phyloP scores from a whole-genome alignment of 2,797 vertebrate species.

The Scomberomorus guttatus region DNA sequence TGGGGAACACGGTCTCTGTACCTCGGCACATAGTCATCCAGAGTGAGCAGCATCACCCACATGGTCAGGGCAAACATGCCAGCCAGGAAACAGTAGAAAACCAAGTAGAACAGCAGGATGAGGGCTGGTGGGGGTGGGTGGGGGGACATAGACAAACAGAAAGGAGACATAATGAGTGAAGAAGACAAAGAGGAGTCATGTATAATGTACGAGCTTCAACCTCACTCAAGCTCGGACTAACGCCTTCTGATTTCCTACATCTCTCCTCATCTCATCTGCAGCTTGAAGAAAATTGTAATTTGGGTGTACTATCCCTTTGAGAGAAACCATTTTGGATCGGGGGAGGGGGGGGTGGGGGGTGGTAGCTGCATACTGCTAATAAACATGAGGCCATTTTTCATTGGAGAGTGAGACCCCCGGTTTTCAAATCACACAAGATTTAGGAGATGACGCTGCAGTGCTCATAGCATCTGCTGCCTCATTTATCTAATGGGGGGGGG shows the following conservation, averaged over 20 bases:
- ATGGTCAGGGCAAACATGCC: conserved; percentile 96
- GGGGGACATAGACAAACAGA: conserved; percentile 6
- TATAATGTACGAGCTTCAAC: conserved; percentile 39
- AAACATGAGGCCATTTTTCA: conserved; percentile 24
- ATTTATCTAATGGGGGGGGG: conserved; percentile 1
- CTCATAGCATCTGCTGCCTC: conserved; percentile 39
- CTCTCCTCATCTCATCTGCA: neutral
- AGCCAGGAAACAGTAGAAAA: conserved; percentile 97
- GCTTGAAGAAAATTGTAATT: conserved; percentile 20
- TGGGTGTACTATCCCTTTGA: conserved; percentile 34
- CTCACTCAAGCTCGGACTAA: conserved; percentile 16
- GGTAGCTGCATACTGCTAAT: conserved; percentile 8
- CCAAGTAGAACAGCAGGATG: conserved; percentile 93
- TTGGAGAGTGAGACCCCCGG: neutral
- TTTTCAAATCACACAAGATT: conserved; percentile 27
- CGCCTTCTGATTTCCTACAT: conserved; percentile 8
- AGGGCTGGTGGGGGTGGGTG: conserved; percentile 60
- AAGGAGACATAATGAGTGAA: conserved; percentile 31
- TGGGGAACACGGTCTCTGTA: conserved; percentile 92
- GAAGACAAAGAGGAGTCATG: conserved; percentile 24
- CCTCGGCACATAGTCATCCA: conserved; percentile 91
- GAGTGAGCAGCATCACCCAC: conserved; percentile 97
- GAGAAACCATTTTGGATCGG: conserved; percentile 66
- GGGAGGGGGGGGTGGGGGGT: neutral
- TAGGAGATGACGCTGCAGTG: conserved; percentile 29